These are phyloP conservation scores for Holotrichia oblita DNA, from an alignment of 1,140 invertebrate species.

Conservation along the genomic window DNA sequence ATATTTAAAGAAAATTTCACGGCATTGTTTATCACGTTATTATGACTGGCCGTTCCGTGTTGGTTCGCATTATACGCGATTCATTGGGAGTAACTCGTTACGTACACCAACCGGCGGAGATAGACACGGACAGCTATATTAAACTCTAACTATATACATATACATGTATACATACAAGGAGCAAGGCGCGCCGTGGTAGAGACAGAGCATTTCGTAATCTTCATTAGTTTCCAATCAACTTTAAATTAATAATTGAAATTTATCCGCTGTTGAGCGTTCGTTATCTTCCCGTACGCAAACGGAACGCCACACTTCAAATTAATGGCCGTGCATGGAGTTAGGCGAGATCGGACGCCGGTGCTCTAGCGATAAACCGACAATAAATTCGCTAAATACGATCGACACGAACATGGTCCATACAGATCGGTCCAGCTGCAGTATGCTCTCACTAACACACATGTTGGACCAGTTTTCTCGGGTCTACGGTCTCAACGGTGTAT, in stretches of 20 bases:
- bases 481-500: not conserved
- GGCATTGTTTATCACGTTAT: no score
- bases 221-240: conserved; percentile 17
- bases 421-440: not conserved
- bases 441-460: conserved; percentile 15
- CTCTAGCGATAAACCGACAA: not conserved
- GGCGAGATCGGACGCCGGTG: not conserved
- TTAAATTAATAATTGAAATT: conserved; percentile 14
- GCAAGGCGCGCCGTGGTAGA: not conserved
- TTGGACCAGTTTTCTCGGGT: conserved; percentile 1
- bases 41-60: no score
- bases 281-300: not conserved
- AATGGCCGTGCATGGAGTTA: not conserved
- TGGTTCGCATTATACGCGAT: no score
- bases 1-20: no score
- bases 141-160: no score
- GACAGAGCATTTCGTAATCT: not conserved
- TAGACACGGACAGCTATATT: no score
- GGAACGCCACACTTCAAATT: not conserved
- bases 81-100: no score
- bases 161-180: no score
- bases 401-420: not conserved
- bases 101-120: no score
- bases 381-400: not conserved
- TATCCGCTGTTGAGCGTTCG: conserved; percentile 2